Evolutionary conservation across 2,113 vertebrate genomes (phyloP).

Genomic region (Aspiorhynchus laticeps): DNA sequence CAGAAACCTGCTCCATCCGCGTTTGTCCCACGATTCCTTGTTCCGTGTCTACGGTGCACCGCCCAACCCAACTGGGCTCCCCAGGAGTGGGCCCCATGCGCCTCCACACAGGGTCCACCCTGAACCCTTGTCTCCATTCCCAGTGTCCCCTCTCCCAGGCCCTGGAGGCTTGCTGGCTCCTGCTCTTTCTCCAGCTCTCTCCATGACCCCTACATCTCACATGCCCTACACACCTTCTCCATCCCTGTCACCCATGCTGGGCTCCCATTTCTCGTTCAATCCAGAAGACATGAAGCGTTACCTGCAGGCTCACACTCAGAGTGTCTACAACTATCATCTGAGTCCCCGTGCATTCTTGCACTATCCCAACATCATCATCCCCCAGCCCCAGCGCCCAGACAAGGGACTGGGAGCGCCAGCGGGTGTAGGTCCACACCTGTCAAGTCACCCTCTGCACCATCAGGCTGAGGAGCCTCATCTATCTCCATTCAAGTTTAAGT

Average conservation of each 20-base stretch:
- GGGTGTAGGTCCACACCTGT: slow-evolving; percentile 62
- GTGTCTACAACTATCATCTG: slow-evolving; percentile 95
- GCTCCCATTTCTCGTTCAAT: slow-evolving; percentile 92
- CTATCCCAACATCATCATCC: slow-evolving; percentile 88
- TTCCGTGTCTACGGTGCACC: slow-evolving; percentile 83
- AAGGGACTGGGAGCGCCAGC: slow-evolving; percentile 59
- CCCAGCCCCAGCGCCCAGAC: slow-evolving; percentile 86
- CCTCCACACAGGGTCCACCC: slow-evolving; percentile 80
- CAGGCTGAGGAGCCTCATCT: slow-evolving; percentile 74
- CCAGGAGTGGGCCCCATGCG: slow-evolving; percentile 63
- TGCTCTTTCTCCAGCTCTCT: slow-evolving; percentile 84
- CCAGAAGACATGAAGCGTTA: slow-evolving; percentile 94
- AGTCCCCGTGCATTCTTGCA: slow-evolving; percentile 91
- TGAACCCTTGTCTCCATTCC: slow-evolving; percentile 85
- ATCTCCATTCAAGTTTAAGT: slow-evolving; percentile 90
- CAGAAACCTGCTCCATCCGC: slow-evolving; percentile 81
- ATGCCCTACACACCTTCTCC: slow-evolving; percentile 88
- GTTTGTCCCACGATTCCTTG: slow-evolving; percentile 82
- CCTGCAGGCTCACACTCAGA: slow-evolving; percentile 91
- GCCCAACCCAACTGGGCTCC: slow-evolving; percentile 64
- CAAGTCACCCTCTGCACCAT: slow-evolving; percentile 66
- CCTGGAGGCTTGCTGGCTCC: slow-evolving; percentile 79
- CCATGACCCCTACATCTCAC: slow-evolving; percentile 87
- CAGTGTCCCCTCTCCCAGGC: slow-evolving; percentile 84
- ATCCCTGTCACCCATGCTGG: slow-evolving; percentile 86